These are phyloP conservation scores for Chaetophractus vellerosus DNA, from an alignment of 2,797 vertebrate species.

Conservation along the genomic window DNA sequence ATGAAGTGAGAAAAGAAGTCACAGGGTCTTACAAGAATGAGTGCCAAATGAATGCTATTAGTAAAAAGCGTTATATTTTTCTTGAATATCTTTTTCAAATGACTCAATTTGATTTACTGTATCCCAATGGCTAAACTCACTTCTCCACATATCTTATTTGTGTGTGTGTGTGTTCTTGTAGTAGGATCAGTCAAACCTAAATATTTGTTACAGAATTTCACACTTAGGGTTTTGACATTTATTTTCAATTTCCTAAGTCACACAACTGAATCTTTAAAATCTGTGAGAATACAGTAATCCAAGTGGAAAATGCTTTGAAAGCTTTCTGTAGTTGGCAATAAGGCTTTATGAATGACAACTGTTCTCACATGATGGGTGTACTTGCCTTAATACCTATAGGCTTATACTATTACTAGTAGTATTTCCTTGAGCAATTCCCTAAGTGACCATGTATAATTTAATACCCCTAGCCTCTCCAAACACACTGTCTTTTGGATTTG, in stretches of 20 bases:
- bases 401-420: constrained; percentile 84
- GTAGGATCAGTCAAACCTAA: constrained; percentile 79
- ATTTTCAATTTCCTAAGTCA: constrained; percentile 87
- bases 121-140: constrained; percentile 73
- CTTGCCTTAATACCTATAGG: constrained; percentile 86
- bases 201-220: constrained; percentile 87
- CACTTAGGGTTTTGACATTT: constrained; percentile 83
- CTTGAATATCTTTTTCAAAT: constrained; percentile 21
- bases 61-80: background rate
- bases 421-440: constrained; percentile 86
- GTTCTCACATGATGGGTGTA: constrained; percentile 86
- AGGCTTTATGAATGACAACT: constrained; percentile 88
- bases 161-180: constrained; percentile 83
- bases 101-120: constrained; percentile 64
- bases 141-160: constrained; percentile 79
- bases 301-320: constrained; percentile 90
- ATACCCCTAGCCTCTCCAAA: constrained; percentile 78
- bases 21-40: background rate
- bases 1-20: background rate
- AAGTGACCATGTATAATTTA: constrained; percentile 89
- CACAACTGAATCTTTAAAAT: constrained; percentile 86
- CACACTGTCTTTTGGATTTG: constrained; percentile 66
- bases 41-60: background rate
- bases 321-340: constrained; percentile 87
- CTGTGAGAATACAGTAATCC: constrained; percentile 84